Evolutionary conservation across 2,113 vertebrate genomes (phyloP), one percentile per base, ranked within the genome.

Genomic region (Tachycineta bicolor): DNA sequence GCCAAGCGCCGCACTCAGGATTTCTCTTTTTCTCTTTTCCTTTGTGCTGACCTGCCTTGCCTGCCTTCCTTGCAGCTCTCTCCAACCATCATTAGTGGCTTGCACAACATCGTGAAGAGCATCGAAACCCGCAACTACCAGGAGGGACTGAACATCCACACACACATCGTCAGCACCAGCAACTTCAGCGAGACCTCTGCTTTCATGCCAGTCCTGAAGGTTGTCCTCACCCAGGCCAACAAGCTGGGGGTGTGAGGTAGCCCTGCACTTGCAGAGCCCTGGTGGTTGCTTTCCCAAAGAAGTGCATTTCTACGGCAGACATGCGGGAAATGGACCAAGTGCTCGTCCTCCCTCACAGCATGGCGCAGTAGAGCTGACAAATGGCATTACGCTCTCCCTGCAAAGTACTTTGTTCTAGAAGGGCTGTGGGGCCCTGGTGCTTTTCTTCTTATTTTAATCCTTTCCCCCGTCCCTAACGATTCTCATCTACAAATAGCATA

Each of bases 151-250:
- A 98, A 97, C 96, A 99, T 99, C 97, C 99, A 99, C 94, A 99
- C 99, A 0, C 99, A 99, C 98, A 99, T 99, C 6, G 99, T 99
- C 78, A 99, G 99, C 97, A 99, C 93, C 97, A 99, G 99, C 98
- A 99, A 99, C 98, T 99, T 99, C 98, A 99, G 99, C 4, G 99
- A 99, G 97, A 99, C 98, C 17, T 99, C 99, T 0, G 99, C 99
- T n/a, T 99, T 99, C 97, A 99, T 99, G 99, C 99, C 99, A 0
- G 99, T 99, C 12, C 98, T 99, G 56, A 99, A 99, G 95, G 99
- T 99, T 59, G 98, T 99, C 82, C 98, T 99, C 93, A 99, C 99
- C 26, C 99, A 99, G 94, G 99, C 99, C 97, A 99, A 99, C 70
- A 99, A 99, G 90, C 98, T 99, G 29, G 99, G 99, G 2, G 99